These are phyloP conservation scores for Limosa lapponica DNA, from an alignment of 2,797 vertebrate genomes.

Conservation along the genomic window DNA sequence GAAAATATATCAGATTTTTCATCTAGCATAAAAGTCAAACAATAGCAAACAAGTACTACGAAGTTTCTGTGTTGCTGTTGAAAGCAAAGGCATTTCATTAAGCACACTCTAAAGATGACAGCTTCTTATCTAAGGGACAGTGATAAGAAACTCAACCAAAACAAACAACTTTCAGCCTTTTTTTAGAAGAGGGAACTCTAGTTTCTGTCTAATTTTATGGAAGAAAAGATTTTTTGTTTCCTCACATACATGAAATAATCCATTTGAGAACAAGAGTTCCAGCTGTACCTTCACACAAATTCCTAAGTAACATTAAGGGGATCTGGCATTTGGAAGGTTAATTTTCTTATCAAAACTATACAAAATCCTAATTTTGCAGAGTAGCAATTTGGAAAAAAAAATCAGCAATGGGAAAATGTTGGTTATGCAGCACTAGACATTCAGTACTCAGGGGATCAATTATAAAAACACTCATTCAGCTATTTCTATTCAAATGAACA, in stretches of 20 bases:
- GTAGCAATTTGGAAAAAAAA: constrained; percentile 77
- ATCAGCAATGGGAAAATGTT: constrained; percentile 83
- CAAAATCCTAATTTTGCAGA: constrained; percentile 86
- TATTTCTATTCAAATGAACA: constrained; percentile 92
- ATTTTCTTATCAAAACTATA: constrained; percentile 82
- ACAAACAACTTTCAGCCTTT: background rate
- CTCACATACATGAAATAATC: background rate
- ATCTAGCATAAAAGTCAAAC: background rate
- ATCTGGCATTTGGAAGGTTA: constrained; percentile 79
- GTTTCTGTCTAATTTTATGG: background rate
- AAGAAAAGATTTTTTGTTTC: background rate
- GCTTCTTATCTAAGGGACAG: background rate
- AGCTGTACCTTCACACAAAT: background rate
- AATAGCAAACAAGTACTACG: background rate
- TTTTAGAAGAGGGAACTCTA: background rate
- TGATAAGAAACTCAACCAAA: background rate
- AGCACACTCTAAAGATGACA: background rate
- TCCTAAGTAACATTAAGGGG: constrained; percentile 5
- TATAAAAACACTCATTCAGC: constrained; percentile 91
- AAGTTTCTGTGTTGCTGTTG: constrained; percentile 3
- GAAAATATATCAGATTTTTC: background rate
- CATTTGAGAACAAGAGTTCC: background rate
- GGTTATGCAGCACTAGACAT: constrained; percentile 84
- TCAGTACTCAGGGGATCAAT: constrained; percentile 89
- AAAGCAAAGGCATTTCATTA: constrained; percentile 20